phyloP scores from a whole-genome alignment of 1,140 invertebrate genomes.

The Grapholita molesta region DNA sequence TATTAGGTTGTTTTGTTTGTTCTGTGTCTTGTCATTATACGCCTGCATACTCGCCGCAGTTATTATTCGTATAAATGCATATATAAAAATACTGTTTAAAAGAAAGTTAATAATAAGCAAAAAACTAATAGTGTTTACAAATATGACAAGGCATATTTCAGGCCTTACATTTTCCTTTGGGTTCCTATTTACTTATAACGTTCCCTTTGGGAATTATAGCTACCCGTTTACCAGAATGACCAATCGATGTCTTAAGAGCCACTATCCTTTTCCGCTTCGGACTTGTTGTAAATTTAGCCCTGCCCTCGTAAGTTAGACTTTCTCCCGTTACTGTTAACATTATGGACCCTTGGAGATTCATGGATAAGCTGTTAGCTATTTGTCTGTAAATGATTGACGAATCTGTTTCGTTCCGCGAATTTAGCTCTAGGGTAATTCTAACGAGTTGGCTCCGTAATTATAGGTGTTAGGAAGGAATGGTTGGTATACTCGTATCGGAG shows the following conservation, averaged over 20 bases:
- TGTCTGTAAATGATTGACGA: constrained; percentile 14
- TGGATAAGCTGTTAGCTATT: constrained; percentile 17
- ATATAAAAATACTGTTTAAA: not conserved
- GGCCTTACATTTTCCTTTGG: not conserved
- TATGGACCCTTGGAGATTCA: constrained; percentile 23
- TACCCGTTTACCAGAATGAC: constrained; percentile 19
- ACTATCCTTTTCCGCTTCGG: constrained; percentile 17
- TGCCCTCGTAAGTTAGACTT: constrained; percentile 30
- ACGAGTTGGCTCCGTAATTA: not conserved
- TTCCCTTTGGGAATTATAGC: constrained; percentile 22
- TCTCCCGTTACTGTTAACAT: constrained; percentile 21
- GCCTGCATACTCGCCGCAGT: not conserved
- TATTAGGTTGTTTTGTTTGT: not conserved
- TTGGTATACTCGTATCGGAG: constrained; percentile 4
- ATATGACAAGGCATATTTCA: not conserved
- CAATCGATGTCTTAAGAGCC: constrained; percentile 19
- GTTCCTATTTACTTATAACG: constrained; percentile 22
- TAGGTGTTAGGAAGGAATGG: not conserved
- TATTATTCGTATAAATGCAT: not conserved
- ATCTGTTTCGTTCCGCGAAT: constrained; percentile 12
- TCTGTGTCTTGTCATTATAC: not conserved
- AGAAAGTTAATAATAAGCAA: too few species aligned
- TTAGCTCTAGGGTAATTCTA: constrained; percentile 11
- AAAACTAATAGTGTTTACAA: not conserved
- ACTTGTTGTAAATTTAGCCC: constrained; percentile 22